Evolutionary conservation across 2,888 invertebrate species (phyloP).

Genomic region (Oligia strigilis): DNA sequence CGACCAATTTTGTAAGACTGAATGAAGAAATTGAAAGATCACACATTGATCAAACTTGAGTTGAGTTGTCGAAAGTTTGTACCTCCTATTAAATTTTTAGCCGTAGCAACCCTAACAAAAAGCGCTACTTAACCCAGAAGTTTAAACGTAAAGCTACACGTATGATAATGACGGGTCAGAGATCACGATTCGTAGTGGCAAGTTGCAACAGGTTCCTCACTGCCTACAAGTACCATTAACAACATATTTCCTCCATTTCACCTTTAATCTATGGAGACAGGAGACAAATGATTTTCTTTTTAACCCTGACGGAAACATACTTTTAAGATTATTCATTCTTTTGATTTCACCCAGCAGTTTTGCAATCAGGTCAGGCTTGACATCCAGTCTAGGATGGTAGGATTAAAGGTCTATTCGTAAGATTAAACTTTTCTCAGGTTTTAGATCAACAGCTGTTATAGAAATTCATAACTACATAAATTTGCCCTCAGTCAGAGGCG

Average conservation of each 20-base stretch:
- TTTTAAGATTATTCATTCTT: background rate
- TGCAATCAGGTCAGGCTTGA: background rate
- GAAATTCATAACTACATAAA: background rate
- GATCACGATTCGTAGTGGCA: conserved; percentile 20
- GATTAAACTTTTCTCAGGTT: no score
- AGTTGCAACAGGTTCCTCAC: conserved; percentile 20
- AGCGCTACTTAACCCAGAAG: background rate
- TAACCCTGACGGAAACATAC: background rate
- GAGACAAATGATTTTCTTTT: conserved; percentile 14
- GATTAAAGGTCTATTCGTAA: background rate
- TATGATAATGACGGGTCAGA: conserved; percentile 38
- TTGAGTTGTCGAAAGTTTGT: background rate
- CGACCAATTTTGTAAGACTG: no score
- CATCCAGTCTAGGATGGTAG: background rate
- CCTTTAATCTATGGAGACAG: background rate
- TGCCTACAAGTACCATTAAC: conserved; percentile 14
- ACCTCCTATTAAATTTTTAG: background rate
- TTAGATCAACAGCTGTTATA: background rate
- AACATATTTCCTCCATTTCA: conserved; percentile 20
- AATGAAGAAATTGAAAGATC: background rate
- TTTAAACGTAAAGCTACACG: conserved; percentile 13
- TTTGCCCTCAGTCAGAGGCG: background rate
- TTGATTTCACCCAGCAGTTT: background rate
- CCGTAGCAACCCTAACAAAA: conserved; percentile 8
- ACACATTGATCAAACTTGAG: no score